Conservation (phyloP, 2,888 invertebrate genomes). For the Pseudoips prasinana region DNA sequence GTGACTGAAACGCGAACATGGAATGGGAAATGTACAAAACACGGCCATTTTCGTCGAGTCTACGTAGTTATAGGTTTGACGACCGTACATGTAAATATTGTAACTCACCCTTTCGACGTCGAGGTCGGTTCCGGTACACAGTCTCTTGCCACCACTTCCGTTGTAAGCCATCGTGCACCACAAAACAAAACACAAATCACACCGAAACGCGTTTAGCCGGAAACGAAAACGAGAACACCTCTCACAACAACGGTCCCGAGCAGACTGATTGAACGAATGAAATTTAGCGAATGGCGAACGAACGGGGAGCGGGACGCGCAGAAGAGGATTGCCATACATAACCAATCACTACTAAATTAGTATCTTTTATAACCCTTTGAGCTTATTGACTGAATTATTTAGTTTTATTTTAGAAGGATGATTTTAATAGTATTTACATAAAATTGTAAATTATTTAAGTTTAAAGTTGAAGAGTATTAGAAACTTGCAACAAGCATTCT, state of each 20-base stretch:
- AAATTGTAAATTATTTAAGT: too few relatives aligned
- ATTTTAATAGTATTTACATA: background rate
- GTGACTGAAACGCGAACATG: slow-evolving; percentile 54
- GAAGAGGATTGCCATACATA: slow-evolving; percentile 22
- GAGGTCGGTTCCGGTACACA: slow-evolving; percentile 75
- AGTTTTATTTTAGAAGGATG: too few relatives aligned
- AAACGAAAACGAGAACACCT: slow-evolving; percentile 51
- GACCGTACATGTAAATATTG: slow-evolving; percentile 35
- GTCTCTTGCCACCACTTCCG: slow-evolving; percentile 84
- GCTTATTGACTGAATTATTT: too few relatives aligned
- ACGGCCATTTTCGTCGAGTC: slow-evolving; percentile 75
- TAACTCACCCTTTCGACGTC: slow-evolving; percentile 77
- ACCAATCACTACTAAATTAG: slow-evolving; percentile 10
- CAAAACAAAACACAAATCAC: slow-evolving; percentile 82
- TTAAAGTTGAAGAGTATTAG: too few relatives aligned
- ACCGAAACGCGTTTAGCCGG: slow-evolving; percentile 68
- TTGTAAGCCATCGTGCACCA: slow-evolving; percentile 87
- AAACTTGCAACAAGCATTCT: too few relatives aligned
- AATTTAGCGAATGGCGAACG: slow-evolving; percentile 34
- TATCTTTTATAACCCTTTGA: too few relatives aligned
- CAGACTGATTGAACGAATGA: slow-evolving; percentile 67
- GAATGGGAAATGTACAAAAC: slow-evolving; percentile 65
- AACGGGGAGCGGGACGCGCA: slow-evolving; percentile 35
- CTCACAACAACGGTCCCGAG: slow-evolving; percentile 53
- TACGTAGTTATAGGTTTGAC: slow-evolving; percentile 52